phyloP scores from a whole-genome alignment of 2,113 vertebrate genomes.

The Ptilonorhynchus violaceus region DNA sequence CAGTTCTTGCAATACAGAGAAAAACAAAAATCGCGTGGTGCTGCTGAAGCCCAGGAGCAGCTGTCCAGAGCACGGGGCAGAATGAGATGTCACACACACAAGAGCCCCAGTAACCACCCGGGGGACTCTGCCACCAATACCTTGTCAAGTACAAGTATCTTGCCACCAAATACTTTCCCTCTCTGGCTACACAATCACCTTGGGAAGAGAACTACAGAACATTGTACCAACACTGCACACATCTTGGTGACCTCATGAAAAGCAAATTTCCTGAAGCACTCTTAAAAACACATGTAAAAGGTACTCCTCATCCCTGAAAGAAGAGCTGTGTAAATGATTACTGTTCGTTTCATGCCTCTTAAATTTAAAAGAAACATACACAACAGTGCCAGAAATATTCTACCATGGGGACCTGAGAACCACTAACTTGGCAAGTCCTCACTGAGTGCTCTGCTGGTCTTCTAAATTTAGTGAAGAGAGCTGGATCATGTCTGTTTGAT shows the following conservation, averaged over 20 bases:
- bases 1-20: neutral
- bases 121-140: neutral
- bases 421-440: neutral
- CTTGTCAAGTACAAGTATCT: neutral
- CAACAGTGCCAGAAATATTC: neutral
- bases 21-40: neutral
- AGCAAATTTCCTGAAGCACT: neutral
- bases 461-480: neutral
- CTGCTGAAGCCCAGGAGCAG: neutral
- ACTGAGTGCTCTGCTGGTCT: neutral
- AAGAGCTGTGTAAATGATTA: neutral
- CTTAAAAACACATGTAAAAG: neutral
- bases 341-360: neutral
- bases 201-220: neutral
- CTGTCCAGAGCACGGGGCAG: neutral
- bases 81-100: rapidly evolving
- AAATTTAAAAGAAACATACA: neutral
- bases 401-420: neutral
- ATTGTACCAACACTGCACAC: neutral
- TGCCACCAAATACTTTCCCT: neutral
- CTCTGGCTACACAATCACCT: neutral
- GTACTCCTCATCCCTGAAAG: neutral
- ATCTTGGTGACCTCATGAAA: neutral
- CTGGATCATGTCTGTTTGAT: neutral
- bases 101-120: rapidly evolving